Conservation (phyloP, 2,113 vertebrate species). For the Callochromis pleurospilus region DNA sequence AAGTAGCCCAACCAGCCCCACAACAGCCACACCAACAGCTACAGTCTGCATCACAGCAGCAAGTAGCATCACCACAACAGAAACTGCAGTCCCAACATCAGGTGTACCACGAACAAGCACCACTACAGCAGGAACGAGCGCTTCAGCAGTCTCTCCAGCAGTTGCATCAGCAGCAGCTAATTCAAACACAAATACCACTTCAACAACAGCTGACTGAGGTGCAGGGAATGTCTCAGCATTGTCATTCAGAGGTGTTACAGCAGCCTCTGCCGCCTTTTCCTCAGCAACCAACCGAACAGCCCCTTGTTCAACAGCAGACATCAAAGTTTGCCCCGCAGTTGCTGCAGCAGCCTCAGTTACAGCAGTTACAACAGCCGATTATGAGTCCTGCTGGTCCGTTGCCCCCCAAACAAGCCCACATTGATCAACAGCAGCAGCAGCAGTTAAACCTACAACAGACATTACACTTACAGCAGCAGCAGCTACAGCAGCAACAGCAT, state of each 20-base stretch:
- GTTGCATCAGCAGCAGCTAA: conserved; percentile 39
- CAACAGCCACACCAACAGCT: not conserved
- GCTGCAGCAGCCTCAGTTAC: conserved; percentile 41
- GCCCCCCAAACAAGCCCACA: conserved; percentile 32
- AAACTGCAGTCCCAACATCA: conserved; percentile 19
- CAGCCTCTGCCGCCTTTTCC: conserved; percentile 36
- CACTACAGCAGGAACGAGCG: conserved; percentile 32
- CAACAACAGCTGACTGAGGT: conserved; percentile 38
- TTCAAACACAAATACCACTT: conserved; percentile 30
- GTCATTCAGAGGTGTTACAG: conserved; percentile 29
- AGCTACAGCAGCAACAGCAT: conserved; percentile 43
- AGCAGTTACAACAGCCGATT: conserved; percentile 37
- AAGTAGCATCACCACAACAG: not conserved
- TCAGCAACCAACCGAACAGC: conserved; percentile 27
- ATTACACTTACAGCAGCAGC: conserved; percentile 45
- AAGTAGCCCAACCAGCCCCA: not conserved
- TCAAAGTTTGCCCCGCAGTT: conserved; percentile 13
- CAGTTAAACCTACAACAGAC: conserved; percentile 42
- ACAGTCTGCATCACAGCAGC: conserved; percentile 28
- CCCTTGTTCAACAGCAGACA: conserved; percentile 20
- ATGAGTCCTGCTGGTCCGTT: not conserved
- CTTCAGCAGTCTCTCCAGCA: conserved; percentile 48
- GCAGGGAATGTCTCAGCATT: not conserved
- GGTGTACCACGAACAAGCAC: conserved; percentile 39
- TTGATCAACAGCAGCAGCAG: conserved; percentile 42